Evolutionary conservation across 2,797 vertebrate species (phyloP), one percentile per base, ranked within the genome.

Genomic region (Morelia viridis): DNA sequence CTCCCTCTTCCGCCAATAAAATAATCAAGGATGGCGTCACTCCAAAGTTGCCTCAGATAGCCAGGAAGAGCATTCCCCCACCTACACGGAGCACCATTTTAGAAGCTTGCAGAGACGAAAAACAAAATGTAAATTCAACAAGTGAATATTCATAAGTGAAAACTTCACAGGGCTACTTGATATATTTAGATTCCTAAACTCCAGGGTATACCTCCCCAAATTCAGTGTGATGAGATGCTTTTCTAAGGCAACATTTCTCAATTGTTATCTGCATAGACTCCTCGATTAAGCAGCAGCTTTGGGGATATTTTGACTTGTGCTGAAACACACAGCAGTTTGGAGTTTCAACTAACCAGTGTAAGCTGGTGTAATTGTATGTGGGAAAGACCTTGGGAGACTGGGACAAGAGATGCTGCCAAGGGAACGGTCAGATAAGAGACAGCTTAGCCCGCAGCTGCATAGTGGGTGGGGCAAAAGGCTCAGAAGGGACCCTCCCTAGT

Each of bases 111-210:
- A 9, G 84, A 94, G 93, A 96, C 94, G 93, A 96, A 96, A 96
- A 96, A 95, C 95, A 96, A 95, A 95, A 97, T 96, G 95, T 94
- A 97, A 96, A 97, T 97, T 95, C 96, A 96, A 96, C 94, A 96
- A 95, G 95, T 94, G 94, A 97, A 96, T 96, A 96, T 96, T 96
- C 96, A 96, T 96, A 94, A 96, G 94, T 93, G 56, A 87, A 93
- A 96, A 96, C 94, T 96, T 96, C 95, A 96, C 90, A 94, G 76
- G 94, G 87, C 31, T 87, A 86, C n/a, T 94, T 92, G 50, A 50
- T 96, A 96, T 96, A 96, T 96, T 96, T 95, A 96, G 96, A 95
- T 94, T 64, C 35, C 26, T 94, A 91, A 92, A 71, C 95, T 94
- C 94, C 84, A 94, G 93, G 93, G 93, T 65, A 17, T 85, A 62